Conservation (phyloP, 2,888 invertebrate genomes). For the Laothoe populi region DNA sequence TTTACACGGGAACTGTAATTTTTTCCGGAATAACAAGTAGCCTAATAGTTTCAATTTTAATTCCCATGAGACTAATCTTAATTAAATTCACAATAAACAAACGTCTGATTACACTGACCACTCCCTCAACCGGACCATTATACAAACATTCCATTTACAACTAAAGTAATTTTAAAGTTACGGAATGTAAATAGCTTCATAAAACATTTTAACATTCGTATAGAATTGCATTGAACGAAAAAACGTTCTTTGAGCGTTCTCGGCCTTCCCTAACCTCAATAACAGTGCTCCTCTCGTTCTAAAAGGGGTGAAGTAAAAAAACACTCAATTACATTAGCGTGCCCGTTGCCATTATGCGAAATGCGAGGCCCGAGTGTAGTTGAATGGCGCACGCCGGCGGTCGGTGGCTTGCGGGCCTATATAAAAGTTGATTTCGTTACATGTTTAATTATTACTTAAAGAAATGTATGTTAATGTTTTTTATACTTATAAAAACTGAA, state of each 20-base stretch:
- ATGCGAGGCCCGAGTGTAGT: constrained; percentile 42
- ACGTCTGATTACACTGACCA: background rate
- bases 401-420: constrained; percentile 9
- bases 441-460: constrained; percentile 42
- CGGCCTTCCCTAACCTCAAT: constrained; percentile 49
- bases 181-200: constrained; percentile 47
- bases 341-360: constrained; percentile 62
- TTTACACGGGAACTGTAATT: no score
- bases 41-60: no score
- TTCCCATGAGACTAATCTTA: no score
- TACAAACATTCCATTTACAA: constrained; percentile 31
- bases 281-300: constrained; percentile 55
- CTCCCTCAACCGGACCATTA: constrained; percentile 5
- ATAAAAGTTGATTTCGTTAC: constrained; percentile 43
- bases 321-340: constrained; percentile 77
- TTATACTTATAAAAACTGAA: no score
- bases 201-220: constrained; percentile 44
- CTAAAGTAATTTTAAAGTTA: constrained; percentile 44
- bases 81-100: background rate
- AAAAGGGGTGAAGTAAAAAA: constrained; percentile 60
- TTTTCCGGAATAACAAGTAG: no score
- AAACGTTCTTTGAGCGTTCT: constrained; percentile 33
- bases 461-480: no score
- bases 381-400: constrained; percentile 9
- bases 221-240: constrained; percentile 41